Evolutionary conservation across 2,888 invertebrate species (phyloP).

Genomic region (Andrena camellia): DNA sequence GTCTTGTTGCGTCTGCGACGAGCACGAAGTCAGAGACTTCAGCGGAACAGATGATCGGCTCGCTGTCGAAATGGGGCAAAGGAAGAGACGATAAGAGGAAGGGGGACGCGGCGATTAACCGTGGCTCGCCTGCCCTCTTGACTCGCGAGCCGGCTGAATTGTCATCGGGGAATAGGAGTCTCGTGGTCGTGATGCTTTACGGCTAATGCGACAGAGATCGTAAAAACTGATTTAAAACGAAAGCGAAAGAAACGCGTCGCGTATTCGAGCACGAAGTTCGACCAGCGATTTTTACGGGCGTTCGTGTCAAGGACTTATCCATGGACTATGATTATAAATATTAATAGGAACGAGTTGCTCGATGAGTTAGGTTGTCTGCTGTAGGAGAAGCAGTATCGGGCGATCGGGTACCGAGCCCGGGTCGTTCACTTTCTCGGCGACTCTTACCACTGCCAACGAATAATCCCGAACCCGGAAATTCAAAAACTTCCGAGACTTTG

Average conservation of each 20-base stretch:
- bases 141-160: not conserved
- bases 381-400: not conserved
- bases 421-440: too few relatives aligned
- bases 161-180: not conserved
- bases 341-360: not conserved
- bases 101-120: not conserved
- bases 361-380: not conserved
- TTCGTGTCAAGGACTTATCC: not conserved
- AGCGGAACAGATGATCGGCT: conserved; percentile 14
- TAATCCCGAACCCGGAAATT: too few relatives aligned
- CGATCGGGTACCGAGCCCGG: too few relatives aligned
- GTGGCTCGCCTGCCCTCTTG: not conserved
- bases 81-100: conserved; percentile 6
- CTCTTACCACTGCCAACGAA: too few relatives aligned
- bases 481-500: too few relatives aligned
- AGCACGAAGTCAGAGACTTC: not conserved
- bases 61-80: conserved; percentile 27
- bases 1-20: conserved; percentile 66
- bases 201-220: not conserved
- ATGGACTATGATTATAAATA: not conserved
- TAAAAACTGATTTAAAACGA: not conserved
- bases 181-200: not conserved
- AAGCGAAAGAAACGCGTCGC: not conserved
- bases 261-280: not conserved
- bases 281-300: not conserved